Evolutionary conservation across 2,888 invertebrate species (phyloP).

Genomic region (Torymus texanus): DNA sequence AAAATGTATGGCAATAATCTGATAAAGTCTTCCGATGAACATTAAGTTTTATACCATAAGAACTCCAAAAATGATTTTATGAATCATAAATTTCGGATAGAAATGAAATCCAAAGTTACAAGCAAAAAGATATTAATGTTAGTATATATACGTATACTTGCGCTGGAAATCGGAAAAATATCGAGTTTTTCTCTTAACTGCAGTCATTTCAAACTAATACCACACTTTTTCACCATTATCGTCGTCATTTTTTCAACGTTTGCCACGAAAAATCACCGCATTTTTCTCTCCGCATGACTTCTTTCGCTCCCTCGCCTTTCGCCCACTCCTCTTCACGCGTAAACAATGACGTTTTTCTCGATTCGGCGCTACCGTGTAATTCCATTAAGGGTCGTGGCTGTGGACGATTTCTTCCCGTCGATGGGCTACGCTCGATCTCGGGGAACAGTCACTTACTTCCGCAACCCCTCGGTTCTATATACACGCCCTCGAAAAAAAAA

Average conservation of each 20-base stretch:
- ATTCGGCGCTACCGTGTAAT: conserved; percentile 57
- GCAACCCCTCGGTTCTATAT: not conserved
- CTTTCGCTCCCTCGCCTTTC: not conserved
- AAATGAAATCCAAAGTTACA: too few species aligned
- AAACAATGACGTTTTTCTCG: conserved; percentile 49
- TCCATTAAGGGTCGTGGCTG: conserved; percentile 57
- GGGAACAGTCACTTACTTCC: conserved; percentile 45
- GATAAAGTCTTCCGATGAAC: too few species aligned
- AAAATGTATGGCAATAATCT: too few species aligned
- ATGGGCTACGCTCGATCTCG: conserved; percentile 52
- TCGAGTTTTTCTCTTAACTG: not conserved
- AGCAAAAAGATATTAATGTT: too few species aligned
- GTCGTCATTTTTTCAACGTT: conserved; percentile 15
- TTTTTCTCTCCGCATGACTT: conserved; percentile 36
- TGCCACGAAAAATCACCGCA: conserved; percentile 24
- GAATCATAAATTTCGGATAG: too few species aligned
- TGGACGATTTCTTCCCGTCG: conserved; percentile 52
- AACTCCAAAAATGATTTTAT: too few species aligned
- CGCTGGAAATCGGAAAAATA: conserved; percentile 6
- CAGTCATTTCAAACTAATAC: not conserved
- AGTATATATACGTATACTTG: too few species aligned
- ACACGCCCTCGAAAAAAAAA: not conserved
- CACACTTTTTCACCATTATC: conserved; percentile 28
- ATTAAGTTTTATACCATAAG: too few species aligned
- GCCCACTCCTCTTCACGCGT: conserved; percentile 27